phyloP scores from a whole-genome alignment of 2,113 vertebrate genomes.

The Eulacestoma nigropectus region DNA sequence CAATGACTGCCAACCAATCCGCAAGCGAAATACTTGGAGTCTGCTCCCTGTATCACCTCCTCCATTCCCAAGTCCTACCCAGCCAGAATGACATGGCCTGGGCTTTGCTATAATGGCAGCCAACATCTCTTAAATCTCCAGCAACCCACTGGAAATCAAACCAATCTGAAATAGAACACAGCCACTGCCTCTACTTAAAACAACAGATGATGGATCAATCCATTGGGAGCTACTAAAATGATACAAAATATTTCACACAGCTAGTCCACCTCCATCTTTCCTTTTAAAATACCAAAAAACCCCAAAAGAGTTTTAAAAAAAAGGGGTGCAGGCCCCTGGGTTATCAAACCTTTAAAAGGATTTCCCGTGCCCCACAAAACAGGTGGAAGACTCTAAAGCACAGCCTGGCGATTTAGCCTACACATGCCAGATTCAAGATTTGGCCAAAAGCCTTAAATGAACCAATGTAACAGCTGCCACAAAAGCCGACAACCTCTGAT shows the following conservation, averaged over 20 bases:
- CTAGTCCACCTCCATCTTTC: not conserved
- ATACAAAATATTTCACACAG: not conserved
- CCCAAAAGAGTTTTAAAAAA: not conserved
- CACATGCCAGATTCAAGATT: not conserved
- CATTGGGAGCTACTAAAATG: not conserved
- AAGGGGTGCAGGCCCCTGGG: rapidly evolving
- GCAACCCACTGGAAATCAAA: not conserved
- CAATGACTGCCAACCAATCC: not conserved
- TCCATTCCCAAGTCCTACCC: not conserved
- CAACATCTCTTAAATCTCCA: not conserved
- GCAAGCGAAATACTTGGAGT: not conserved
- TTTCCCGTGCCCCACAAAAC: not conserved
- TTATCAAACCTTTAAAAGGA: not conserved
- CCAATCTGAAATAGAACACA: not conserved
- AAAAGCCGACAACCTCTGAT: not conserved
- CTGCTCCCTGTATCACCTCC: not conserved
- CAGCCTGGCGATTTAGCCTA: not conserved
- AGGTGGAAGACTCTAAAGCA: not conserved
- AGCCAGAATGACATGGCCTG: not conserved
- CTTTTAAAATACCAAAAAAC: not conserved
- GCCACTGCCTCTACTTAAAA: not conserved
- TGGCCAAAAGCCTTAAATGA: conserved; percentile 10
- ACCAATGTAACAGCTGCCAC: not conserved
- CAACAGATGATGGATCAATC: not conserved
- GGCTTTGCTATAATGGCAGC: rapidly evolving